A percentile compares a stretch with the other conserved stretches of the same genome.
Evolutionary conservation across 92 coral and sea anemone genomes (phyloP).

Genomic region (Bergia sp.): DNA sequence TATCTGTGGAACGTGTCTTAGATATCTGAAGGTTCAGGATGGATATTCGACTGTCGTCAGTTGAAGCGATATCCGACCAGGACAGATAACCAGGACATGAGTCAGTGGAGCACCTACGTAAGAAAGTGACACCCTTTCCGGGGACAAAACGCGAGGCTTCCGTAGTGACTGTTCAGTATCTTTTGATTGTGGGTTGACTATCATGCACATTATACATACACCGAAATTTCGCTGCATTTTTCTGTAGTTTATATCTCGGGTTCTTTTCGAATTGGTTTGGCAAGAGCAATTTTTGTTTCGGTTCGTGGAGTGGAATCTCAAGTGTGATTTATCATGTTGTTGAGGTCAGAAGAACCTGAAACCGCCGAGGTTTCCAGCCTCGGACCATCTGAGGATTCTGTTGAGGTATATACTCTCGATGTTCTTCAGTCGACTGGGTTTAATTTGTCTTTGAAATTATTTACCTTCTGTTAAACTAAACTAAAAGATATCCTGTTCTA

Average conservation of each 20-base stretch:
- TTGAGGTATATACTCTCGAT: background rate
- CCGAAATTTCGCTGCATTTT: background rate
- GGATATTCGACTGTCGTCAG: conserved; percentile 5
- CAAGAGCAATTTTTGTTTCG: background rate
- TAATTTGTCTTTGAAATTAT: background rate
- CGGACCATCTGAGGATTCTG: conserved; percentile 7
- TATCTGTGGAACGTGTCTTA: background rate
- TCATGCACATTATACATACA: background rate
- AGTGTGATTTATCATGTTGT: conserved; percentile 14
- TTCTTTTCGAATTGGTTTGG: background rate
- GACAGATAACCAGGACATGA: background rate
- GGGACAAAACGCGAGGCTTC: background rate
- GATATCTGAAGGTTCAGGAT: background rate
- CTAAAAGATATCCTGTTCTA: too few species aligned
- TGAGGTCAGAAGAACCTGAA: background rate
- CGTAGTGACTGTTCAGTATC: conserved; percentile 17
- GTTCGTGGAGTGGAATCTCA: background rate
- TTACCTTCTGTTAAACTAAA: background rate
- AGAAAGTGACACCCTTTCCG: conserved; percentile 30
- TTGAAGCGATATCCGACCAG: conserved; percentile 1
- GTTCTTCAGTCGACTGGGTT: background rate
- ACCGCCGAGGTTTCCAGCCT: conserved; percentile 23
- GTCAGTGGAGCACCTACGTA: conserved; percentile 19
- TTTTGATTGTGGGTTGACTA: background rate
- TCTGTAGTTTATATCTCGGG: background rate